A percentile compares a stretch with the other conserved stretches of the same genome.
Evolutionary conservation across 2,113 vertebrate genomes (phyloP).

Genomic region (Poicephalus meyeri): DNA sequence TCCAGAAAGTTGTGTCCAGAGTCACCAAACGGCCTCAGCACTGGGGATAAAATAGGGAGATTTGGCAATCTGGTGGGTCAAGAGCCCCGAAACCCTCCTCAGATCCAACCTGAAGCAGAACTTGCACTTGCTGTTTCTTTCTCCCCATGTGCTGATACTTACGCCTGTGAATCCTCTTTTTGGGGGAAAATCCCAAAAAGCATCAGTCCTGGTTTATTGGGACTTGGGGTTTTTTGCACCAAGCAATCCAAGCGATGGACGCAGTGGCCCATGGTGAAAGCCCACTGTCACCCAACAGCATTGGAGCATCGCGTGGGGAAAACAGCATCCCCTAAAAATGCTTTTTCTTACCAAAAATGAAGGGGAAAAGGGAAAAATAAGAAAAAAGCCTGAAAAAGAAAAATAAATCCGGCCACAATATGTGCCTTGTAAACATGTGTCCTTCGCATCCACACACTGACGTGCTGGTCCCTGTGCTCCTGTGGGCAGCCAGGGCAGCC

Average conservation of each 20-base stretch:
- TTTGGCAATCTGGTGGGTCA: neutral
- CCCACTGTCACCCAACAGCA: neutral
- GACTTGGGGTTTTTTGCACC: neutral
- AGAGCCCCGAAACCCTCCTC: neutral
- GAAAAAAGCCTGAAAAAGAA: neutral
- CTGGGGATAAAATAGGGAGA: neutral
- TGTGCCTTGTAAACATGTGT: conserved; percentile 74
- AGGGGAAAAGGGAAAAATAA: neutral
- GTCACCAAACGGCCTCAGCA: neutral
- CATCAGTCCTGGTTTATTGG: neutral
- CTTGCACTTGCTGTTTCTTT: neutral
- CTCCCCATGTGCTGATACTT: neutral
- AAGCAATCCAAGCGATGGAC: neutral
- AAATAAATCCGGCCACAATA: conserved; percentile 58
- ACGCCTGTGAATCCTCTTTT: neutral
- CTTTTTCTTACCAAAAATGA: conserved; percentile 24
- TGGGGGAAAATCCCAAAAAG: neutral
- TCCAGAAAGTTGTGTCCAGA: neutral
- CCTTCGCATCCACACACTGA: neutral
- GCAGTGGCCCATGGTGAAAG: neutral
- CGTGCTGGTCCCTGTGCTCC: neutral
- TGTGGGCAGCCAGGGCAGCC: neutral
- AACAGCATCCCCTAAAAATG: conserved; percentile 38
- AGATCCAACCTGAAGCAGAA: neutral
- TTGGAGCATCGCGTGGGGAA: neutral